Evolutionary conservation across 2,797 vertebrate species (phyloP), one percentile per base, ranked within the genome.

Genomic region (Chloroceryle inda): DNA sequence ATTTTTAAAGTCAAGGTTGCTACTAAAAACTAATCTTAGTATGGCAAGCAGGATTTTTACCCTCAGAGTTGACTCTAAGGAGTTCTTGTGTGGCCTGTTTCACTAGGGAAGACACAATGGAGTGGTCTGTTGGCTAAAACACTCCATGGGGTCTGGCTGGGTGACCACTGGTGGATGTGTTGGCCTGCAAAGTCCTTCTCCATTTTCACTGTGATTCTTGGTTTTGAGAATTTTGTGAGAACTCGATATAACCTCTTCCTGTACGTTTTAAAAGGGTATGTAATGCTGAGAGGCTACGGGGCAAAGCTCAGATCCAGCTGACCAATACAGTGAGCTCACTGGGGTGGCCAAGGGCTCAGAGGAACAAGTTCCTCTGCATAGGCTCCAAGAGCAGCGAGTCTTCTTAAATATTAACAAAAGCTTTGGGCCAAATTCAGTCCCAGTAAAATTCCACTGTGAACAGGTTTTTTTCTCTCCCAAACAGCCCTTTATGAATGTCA

Each of bases 101-200:
- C 0, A 0, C 31, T 4, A 38, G 7, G 19, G 31, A 35, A 44
- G 35, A 33, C 17, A 21, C 21, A 11, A 42, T 29, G 49, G 8
- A 62, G 22, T 15, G 63, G 16, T n/a, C 55, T 35, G 24, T 26
- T 71, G 33, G n/a, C 35, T 35, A 52, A 77, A 78, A 67, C 6
- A 1, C 26, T 45, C 38, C 0, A 0, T 3, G 16, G 17, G 38
- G 12, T 5, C 16, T 55, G 68, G 35, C 20, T 69, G 49, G 29
- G 29, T 53, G 29, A 21, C 18, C 66, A 23, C 11, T 27, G 16
- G 27, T 44, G 40, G 31, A 11, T 31, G 23, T 2, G 1, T 11
- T 84, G 35, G 9, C 21, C 21, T 2, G 1, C 0, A 2, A 58
- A 6, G 27, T 42, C 24, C 38, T 71, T 49, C 19, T 79, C 53